These are phyloP conservation scores for Aphelinus atriplicis DNA, from an alignment of 1,140 invertebrate genomes.

Conservation along the genomic window DNA sequence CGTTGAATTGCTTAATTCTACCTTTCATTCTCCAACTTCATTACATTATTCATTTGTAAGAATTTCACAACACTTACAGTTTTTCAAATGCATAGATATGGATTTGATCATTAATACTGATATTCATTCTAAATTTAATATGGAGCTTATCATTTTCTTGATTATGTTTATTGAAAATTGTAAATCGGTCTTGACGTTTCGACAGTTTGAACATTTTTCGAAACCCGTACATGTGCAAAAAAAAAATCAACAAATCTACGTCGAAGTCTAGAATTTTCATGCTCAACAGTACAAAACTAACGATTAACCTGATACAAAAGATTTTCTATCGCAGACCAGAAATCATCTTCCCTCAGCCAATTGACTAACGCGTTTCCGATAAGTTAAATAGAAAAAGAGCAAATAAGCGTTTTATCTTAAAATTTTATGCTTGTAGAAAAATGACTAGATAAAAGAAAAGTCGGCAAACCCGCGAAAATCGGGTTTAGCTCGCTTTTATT, in stretches of 20 bases:
- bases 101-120: too few relatives aligned
- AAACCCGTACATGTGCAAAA: too few relatives aligned
- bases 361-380: slow-evolving; percentile 12
- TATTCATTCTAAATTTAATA: too few relatives aligned
- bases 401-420: slow-evolving; percentile 12
- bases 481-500: not conserved
- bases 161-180: too few relatives aligned
- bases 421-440: slow-evolving; percentile 23
- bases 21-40: too few relatives aligned
- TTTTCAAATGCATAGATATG: too few relatives aligned
- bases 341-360: slow-evolving; percentile 8
- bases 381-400: slow-evolving; percentile 9
- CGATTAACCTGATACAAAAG: slow-evolving; percentile 16
- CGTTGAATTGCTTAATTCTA: not conserved
- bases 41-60: too few relatives aligned
- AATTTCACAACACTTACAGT: too few relatives aligned
- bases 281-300: not conserved
- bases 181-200: too few relatives aligned
- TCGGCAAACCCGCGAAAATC: slow-evolving; percentile 1
- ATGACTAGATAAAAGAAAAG: slow-evolving; percentile 30
- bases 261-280: not conserved
- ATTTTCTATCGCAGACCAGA: not conserved
- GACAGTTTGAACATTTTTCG: too few relatives aligned
- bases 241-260: not conserved
- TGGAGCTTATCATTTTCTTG: too few relatives aligned